Evolutionary conservation across 2,797 vertebrate species (phyloP).

Genomic region (Iguana delicatissima): DNA sequence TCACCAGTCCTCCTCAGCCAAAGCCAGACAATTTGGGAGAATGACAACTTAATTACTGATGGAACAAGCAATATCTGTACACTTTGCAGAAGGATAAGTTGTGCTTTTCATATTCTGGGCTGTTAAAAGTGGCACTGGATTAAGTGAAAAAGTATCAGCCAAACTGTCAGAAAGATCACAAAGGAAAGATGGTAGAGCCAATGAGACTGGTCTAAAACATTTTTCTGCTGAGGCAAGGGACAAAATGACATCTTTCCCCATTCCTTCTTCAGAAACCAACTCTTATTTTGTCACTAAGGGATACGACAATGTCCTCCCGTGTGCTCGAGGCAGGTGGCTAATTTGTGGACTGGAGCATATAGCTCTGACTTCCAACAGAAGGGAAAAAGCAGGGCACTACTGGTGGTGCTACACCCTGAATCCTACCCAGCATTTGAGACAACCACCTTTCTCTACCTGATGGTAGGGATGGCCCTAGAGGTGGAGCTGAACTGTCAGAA

Average conservation of each 20-base stretch:
- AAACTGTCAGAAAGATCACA: background rate
- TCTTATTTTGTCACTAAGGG: no score
- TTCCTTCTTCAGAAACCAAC: no score
- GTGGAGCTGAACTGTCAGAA: background rate
- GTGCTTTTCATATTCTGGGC: background rate
- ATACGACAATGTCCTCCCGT: no score
- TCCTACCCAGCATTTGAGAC: no score
- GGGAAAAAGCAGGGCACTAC: no score
- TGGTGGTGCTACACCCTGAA: no score
- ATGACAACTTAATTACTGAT: slow-evolving; percentile 16
- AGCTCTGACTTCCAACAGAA: no score
- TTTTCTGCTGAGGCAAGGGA: background rate
- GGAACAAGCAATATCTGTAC: background rate
- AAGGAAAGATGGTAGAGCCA: background rate
- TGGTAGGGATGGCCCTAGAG: no score
- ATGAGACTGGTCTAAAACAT: background rate
- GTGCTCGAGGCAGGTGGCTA: no score
- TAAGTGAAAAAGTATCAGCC: slow-evolving; percentile 7
- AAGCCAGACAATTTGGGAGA: background rate
- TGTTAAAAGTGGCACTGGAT: background rate
- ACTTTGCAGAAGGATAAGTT: background rate
- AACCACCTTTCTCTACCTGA: no score
- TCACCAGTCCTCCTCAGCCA: background rate
- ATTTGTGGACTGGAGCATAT: no score
- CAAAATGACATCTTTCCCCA: no score